These are phyloP conservation scores for Hypotaenidia okinawae DNA, from an alignment of 2,797 vertebrate species.

Conservation along the genomic window DNA sequence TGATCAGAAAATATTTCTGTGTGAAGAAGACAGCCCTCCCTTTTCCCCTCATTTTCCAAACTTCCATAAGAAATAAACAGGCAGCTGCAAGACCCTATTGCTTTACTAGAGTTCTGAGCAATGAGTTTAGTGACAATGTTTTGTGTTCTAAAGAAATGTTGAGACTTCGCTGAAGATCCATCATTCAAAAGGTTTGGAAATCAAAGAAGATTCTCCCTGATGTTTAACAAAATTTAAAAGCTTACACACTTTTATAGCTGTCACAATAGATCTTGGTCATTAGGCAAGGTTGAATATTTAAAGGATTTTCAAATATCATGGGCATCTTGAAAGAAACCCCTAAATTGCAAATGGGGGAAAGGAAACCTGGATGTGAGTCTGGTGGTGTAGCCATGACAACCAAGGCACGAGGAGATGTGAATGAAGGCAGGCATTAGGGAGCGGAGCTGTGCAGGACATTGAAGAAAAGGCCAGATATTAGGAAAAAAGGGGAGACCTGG, in stretches of 20 bases:
- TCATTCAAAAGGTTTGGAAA: not conserved
- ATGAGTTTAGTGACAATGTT: not conserved
- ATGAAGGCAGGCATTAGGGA: not conserved
- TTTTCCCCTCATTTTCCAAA: not conserved
- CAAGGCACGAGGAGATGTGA: not conserved
- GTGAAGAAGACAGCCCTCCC: not conserved
- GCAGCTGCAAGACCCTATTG: not conserved
- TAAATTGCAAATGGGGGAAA: conserved; percentile 15
- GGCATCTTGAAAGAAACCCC: not conserved
- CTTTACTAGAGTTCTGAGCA: not conserved
- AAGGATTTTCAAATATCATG: not conserved
- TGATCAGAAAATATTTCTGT: not conserved
- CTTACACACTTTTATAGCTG: not conserved
- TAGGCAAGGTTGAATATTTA: not conserved
- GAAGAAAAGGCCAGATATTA: conserved; percentile 18
- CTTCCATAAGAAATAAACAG: not conserved
- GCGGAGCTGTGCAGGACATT: not conserved
- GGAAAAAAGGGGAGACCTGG: not conserved
- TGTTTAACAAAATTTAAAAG: not conserved
- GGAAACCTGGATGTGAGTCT: conserved; percentile 16
- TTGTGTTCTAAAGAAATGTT: not conserved
- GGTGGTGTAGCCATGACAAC: conserved; percentile 61
- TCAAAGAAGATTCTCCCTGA: not conserved
- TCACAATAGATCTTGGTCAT: not conserved
- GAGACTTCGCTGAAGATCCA: not conserved